Evolutionary conservation across 2,888 invertebrate species (phyloP).

Genomic region (Ophonus ardosiacus): DNA sequence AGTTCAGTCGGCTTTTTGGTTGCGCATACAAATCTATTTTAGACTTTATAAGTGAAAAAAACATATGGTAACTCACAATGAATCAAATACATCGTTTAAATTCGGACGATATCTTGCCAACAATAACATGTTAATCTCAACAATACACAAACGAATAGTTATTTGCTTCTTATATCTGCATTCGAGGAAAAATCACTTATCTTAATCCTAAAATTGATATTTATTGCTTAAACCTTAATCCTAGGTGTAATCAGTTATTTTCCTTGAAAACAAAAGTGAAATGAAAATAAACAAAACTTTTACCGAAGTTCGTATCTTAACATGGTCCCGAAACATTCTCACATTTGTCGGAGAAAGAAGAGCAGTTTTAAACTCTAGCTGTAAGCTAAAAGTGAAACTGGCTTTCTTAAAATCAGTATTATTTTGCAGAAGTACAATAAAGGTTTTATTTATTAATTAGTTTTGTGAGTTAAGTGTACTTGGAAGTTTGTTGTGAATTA

Average conservation of each 20-base stretch:
- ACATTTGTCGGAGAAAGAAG: constrained; percentile 19
- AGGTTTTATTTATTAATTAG: background rate
- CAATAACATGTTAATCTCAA: background rate
- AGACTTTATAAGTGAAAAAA: constrained; percentile 50
- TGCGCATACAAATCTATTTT: constrained; percentile 38
- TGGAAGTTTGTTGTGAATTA: background rate
- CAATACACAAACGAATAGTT: no score
- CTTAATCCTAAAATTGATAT: background rate
- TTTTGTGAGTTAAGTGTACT: constrained; percentile 23
- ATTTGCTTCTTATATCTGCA: background rate
- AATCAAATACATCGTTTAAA: background rate
- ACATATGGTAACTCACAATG: background rate
- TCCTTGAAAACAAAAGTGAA: constrained; percentile 13
- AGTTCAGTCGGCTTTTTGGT: constrained; percentile 18
- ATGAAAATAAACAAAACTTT: background rate
- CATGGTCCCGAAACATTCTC: constrained; percentile 16
- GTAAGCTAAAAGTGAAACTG: constrained; percentile 23
- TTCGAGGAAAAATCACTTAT: constrained; percentile 4
- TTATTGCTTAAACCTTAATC: no score
- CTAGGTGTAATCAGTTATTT: background rate
- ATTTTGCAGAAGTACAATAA: constrained; percentile 5
- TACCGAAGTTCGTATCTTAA: constrained; percentile 40
- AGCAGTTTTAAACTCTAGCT: constrained; percentile 28
- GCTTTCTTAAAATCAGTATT: constrained; percentile 14
- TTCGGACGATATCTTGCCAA: background rate